phyloP scores from a whole-genome alignment of 2,113 vertebrate genomes.

The Odontophorus gujanensis region DNA sequence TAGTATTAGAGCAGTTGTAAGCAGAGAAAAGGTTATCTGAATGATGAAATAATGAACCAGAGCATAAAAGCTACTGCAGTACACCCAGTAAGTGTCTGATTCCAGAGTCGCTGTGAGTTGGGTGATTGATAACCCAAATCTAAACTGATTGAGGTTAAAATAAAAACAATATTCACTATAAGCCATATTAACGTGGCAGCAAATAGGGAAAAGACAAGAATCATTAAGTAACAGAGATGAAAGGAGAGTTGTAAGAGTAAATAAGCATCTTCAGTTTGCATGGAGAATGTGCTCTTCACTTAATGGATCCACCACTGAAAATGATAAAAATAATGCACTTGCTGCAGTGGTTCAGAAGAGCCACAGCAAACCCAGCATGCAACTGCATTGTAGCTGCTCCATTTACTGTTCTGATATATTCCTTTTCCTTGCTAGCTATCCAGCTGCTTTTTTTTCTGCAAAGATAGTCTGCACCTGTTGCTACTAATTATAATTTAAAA shows the following conservation, averaged over 20 bases:
- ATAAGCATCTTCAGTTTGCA: neutral
- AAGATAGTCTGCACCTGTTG: neutral
- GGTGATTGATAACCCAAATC: neutral
- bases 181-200: neutral
- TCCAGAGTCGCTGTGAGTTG: neutral
- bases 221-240: slow-evolving; percentile 5
- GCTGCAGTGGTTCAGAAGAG: neutral
- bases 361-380: neutral
- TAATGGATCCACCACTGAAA: slow-evolving; percentile 1
- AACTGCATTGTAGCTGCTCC: neutral
- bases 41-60: neutral
- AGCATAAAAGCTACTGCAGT: neutral
- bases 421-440: neutral
- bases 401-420: rapidly evolving
- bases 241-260: slow-evolving; percentile 11
- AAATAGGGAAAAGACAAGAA: slow-evolving; percentile 1
- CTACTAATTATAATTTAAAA: slow-evolving; percentile 7
- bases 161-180: neutral
- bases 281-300: neutral
- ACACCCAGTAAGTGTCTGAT: neutral
- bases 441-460: neutral
- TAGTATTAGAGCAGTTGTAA: neutral
- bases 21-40: neutral
- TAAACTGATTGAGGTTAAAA: neutral
- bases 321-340: neutral